Evolutionary conservation across 2,113 vertebrate genomes (phyloP).

Genomic region (Charina bottae): DNA sequence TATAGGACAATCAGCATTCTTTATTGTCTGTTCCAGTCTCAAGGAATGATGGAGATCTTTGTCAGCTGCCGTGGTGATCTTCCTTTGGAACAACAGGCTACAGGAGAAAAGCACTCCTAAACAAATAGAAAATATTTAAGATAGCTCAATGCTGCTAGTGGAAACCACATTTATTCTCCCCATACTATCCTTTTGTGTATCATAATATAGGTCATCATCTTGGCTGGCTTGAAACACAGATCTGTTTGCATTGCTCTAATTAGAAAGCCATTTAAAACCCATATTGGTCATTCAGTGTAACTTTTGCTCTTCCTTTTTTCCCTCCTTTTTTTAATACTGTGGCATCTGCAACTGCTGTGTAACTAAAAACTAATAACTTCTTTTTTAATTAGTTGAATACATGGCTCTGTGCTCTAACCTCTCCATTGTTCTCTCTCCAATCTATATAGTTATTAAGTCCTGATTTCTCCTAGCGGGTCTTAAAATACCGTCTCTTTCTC

Average conservation of each 20-base stretch:
- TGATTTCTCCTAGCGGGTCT: constrained; percentile 64
- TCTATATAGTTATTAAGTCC: constrained; percentile 66
- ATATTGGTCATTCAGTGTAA: constrained; percentile 48
- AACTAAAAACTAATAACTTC: constrained; percentile 72
- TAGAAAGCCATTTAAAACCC: constrained; percentile 60
- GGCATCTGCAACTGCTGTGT: constrained; percentile 63
- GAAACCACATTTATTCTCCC: background rate
- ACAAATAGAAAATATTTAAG: background rate
- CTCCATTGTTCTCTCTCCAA: constrained; percentile 59
- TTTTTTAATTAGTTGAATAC: constrained; percentile 75
- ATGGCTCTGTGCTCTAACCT: constrained; percentile 63
- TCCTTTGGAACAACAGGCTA: background rate
- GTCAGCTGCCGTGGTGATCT: background rate
- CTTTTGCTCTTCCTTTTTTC: constrained; percentile 40
- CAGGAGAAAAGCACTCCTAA: background rate
- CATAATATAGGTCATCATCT: background rate
- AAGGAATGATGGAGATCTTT: background rate
- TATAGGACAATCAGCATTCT: background rate
- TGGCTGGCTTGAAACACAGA: constrained; percentile 42
- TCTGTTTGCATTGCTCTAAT: constrained; percentile 34
- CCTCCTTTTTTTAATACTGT: background rate
- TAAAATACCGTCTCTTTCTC: constrained; percentile 52
- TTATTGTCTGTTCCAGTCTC: background rate
- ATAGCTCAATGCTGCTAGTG: background rate
- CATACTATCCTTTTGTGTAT: background rate